Percentiles rank a stretch among this genome's conserved stretches.
phyloP scores from a whole-genome alignment of 2,113 vertebrate species.

The Hyaena hyaena region DNA sequence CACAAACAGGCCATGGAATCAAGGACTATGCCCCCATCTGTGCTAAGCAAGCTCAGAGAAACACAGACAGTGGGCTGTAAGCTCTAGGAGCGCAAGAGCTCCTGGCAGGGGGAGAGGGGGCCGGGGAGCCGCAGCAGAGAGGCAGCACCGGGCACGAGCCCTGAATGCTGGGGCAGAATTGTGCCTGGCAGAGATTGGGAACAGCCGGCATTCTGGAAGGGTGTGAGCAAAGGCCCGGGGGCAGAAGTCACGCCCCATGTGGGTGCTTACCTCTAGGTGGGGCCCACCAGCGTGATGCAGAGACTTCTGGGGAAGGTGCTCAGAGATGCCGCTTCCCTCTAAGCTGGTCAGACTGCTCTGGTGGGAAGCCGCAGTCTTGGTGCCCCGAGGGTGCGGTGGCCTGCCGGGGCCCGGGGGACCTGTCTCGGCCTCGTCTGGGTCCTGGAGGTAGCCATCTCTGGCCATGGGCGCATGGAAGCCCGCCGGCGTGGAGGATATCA shows the following conservation, averaged over 20 bases:
- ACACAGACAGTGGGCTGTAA: background rate
- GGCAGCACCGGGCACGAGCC: background rate
- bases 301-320: constrained; percentile 72
- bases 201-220: background rate
- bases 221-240: background rate
- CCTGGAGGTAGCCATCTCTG: background rate
- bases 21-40: background rate
- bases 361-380: background rate
- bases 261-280: constrained; percentile 5
- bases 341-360: constrained; percentile 86
- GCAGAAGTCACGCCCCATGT: background rate
- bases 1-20: background rate
- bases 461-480: background rate
- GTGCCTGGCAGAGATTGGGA: background rate
- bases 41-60: background rate
- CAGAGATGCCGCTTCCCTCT: constrained; percentile 61
- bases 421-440: background rate
- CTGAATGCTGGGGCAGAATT: background rate
- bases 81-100: background rate
- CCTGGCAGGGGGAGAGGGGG: accelerated
- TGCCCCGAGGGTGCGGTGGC: background rate
- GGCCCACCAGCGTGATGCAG: background rate
- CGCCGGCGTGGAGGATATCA: accelerated
- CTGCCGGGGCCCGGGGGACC: accelerated
- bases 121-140: background rate